phyloP scores from a whole-genome alignment of 2,797 vertebrate genomes.

The Catharus ustulatus region DNA sequence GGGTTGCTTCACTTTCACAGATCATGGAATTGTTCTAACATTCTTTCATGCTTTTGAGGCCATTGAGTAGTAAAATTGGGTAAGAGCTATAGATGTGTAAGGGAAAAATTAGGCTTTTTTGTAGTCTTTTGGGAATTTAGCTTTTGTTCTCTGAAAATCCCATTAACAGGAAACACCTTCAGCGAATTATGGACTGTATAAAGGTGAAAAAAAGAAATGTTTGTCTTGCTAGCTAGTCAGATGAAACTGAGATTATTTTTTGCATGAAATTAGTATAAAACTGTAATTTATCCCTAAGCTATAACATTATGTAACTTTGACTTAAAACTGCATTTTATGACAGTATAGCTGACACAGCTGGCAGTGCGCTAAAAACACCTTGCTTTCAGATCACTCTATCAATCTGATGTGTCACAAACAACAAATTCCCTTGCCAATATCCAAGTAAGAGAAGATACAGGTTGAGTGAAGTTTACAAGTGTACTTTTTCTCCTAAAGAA shows the following conservation, averaged over 20 bases:
- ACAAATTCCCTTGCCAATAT: background rate
- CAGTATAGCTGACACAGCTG: background rate
- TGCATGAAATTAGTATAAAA: background rate
- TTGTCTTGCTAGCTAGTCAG: background rate
- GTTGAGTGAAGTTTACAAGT: background rate
- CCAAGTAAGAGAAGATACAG: background rate
- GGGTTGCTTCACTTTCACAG: background rate
- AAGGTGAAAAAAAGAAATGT: background rate
- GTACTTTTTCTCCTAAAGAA: slow-evolving; percentile 1
- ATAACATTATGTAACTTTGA: background rate
- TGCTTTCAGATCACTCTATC: background rate
- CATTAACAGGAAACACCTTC: background rate
- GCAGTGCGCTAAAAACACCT: background rate
- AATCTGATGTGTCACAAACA: background rate
- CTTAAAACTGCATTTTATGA: background rate
- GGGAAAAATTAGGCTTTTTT: background rate
- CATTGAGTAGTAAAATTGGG: background rate
- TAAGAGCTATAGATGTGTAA: background rate
- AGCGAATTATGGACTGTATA: background rate
- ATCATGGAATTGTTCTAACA: background rate
- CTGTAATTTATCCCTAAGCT: background rate
- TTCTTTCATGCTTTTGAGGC: background rate
- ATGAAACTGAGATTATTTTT: background rate
- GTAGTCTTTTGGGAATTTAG: background rate
- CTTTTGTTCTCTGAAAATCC: background rate